A percentile compares a stretch with the other conserved stretches of the same genome.
Conservation (phyloP, 2,797 vertebrate species). For the Gymnothorax reevesii region DNA sequence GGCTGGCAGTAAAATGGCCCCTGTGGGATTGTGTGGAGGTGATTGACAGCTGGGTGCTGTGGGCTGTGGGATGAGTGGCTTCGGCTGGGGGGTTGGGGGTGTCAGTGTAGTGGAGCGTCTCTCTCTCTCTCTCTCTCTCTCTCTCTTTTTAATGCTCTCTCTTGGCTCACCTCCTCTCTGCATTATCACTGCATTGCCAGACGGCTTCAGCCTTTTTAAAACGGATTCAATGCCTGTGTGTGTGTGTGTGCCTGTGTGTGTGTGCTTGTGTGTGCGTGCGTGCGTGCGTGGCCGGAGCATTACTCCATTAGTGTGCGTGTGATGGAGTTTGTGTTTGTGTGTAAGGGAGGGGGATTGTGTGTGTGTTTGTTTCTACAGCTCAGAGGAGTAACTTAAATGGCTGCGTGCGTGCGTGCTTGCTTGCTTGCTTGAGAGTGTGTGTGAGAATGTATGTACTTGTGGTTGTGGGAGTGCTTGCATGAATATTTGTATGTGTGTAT, state of each 20-base stretch:
- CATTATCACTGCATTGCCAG: constrained; percentile 4
- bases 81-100: neutral
- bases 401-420: too few species aligned
- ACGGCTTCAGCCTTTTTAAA: neutral
- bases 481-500: neutral
- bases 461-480: too few species aligned
- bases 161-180: neutral
- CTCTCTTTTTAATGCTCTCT: neutral
- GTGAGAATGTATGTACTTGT: too few species aligned
- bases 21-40: neutral
- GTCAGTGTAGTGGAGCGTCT: neutral
- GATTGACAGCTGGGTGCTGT: neutral
- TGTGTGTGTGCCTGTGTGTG: neutral
- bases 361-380: too few species aligned
- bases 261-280: too few species aligned
- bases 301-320: neutral
- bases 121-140: neutral
- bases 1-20: neutral
- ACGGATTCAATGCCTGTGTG: neutral
- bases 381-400: too few species aligned
- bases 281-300: neutral
- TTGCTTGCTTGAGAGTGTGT: too few species aligned
- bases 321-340: neutral
- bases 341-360: too few species aligned
- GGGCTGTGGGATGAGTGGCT: neutral